phyloP scores from a whole-genome alignment of 92 coral and sea anemone genomes.

The Zoanthus solanderi region DNA sequence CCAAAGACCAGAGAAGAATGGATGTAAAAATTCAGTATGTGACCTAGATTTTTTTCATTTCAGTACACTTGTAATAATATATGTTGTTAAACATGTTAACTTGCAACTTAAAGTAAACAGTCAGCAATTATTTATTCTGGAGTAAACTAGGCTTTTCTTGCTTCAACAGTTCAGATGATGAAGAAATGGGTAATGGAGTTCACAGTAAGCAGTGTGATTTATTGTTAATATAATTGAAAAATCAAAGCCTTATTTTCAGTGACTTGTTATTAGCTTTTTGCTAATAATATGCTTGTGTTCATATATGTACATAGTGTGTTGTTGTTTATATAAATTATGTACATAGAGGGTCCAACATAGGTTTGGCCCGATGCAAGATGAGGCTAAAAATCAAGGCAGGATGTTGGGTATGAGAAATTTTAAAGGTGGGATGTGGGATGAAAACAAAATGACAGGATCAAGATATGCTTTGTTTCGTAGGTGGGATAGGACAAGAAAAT shows the following conservation, averaged over 20 bases:
- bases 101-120: no score
- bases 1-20: no score
- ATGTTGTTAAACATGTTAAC: no score
- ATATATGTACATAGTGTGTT: no score
- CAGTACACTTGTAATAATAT: no score
- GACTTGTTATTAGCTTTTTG: no score
- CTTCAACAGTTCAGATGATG: constrained; percentile 76
- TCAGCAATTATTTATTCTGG: no score
- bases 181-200: constrained; percentile 57
- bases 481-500: constrained; percentile 33
- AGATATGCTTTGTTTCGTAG: constrained; percentile 40
- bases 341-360: constrained; percentile 13
- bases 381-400: constrained; percentile 31
- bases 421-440: constrained; percentile 53
- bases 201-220: constrained; percentile 54
- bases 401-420: constrained; percentile 42
- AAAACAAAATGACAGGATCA: constrained; percentile 32
- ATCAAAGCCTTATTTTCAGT: no score
- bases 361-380: constrained; percentile 33
- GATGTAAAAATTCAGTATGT: no score
- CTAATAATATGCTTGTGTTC: no score
- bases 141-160: not conserved
- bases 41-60: no score
- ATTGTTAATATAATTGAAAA: not conserved
- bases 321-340: no score